These are phyloP conservation scores for Prionailurus viverrinus DNA, from an alignment of 2,113 vertebrate genomes.

Conservation along the genomic window DNA sequence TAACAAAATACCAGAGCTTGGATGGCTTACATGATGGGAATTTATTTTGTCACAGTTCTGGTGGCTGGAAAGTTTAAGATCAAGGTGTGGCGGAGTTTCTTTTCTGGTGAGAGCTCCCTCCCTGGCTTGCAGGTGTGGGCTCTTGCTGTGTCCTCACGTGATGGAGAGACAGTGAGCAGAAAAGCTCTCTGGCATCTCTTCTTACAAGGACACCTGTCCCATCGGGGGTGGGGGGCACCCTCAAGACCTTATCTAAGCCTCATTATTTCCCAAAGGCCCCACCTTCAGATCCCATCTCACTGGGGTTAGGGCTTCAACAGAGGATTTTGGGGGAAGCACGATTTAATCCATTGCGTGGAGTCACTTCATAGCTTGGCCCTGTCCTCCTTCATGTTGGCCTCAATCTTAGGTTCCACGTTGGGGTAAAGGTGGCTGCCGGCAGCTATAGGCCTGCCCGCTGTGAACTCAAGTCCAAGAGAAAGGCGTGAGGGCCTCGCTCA, in stretches of 20 bases:
- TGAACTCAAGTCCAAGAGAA: not conserved
- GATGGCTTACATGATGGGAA: too few relatives aligned
- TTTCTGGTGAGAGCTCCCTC: not conserved
- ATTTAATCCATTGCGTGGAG: not conserved
- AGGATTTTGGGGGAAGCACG: not conserved
- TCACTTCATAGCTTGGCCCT: not conserved
- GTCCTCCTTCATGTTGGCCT: not conserved
- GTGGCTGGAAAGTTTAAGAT: not conserved
- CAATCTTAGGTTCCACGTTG: not conserved
- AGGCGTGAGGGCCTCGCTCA: not conserved
- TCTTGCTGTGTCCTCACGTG: not conserved
- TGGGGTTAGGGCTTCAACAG: not conserved
- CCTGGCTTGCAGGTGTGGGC: not conserved
- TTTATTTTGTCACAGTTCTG: not conserved
- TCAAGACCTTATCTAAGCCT: not conserved
- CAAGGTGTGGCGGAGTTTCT: not conserved
- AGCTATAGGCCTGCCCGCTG: not conserved
- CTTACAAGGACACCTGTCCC: not conserved
- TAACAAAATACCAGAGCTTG: not conserved
- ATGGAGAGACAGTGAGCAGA: not conserved
- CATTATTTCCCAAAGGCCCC: not conserved
- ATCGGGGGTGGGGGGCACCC: not conserved
- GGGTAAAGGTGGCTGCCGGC: not conserved
- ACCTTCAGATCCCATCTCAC: not conserved
- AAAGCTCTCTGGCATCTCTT: not conserved